phyloP scores from a whole-genome alignment of 1,140 invertebrate genomes.

The Drosophila micromelanica region DNA sequence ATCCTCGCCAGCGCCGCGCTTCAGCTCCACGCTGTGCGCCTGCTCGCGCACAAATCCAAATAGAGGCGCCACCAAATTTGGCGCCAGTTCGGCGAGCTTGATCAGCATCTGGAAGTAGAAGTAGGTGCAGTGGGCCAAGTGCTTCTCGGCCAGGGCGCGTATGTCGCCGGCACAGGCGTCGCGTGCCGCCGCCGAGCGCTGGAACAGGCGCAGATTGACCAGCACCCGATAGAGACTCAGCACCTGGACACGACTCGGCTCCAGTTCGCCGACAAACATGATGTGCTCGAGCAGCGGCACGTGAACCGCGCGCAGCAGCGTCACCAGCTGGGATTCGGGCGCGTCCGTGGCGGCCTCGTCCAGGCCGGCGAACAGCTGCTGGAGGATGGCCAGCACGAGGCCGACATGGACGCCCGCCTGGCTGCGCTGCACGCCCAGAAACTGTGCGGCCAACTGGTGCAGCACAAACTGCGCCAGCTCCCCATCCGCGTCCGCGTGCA shows the following conservation, averaged over 20 bases:
- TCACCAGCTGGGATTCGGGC: constrained; percentile 45
- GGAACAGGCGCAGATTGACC: constrained; percentile 32
- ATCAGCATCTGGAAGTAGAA: constrained; percentile 81
- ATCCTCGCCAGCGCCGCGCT: constrained; percentile 81
- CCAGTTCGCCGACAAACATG: constrained; percentile 82
- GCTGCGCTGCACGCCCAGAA: constrained; percentile 71
- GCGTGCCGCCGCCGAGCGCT: constrained; percentile 13
- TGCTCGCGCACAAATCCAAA: constrained; percentile 52
- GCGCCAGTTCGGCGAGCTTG: constrained; percentile 59
- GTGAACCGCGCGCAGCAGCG: constrained; percentile 53
- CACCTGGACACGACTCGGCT: constrained; percentile 63
- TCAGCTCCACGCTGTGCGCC: constrained; percentile 69
- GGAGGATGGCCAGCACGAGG: constrained; percentile 61
- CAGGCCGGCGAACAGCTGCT: constrained; percentile 55
- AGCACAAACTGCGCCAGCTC: constrained; percentile 63
- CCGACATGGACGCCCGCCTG: constrained; percentile 66
- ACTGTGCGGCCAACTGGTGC: constrained; percentile 61
- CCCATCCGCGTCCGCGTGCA: constrained; percentile 59
- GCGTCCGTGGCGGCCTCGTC: neutral
- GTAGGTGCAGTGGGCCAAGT: constrained; percentile 80
- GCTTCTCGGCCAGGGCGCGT: constrained; percentile 67
- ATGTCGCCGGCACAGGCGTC: constrained; percentile 50
- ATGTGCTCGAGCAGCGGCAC: constrained; percentile 71
- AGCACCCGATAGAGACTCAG: constrained; percentile 59
- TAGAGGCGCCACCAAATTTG: constrained; percentile 41